phyloP scores from a whole-genome alignment of 2,888 invertebrate species.

The Ophioninae sp. region DNA sequence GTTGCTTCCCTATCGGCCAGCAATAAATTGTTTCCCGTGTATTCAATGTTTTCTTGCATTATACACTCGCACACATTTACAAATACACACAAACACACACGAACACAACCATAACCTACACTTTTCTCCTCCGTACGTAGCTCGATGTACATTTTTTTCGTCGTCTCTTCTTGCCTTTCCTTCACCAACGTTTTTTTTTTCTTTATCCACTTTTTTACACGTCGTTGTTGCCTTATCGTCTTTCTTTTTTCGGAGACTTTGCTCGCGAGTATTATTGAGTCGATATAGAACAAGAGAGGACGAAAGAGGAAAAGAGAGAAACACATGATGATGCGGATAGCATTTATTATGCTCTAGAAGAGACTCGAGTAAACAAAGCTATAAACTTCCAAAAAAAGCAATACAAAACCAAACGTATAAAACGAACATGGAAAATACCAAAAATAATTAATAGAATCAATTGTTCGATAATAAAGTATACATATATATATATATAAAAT shows the following conservation, averaged over 20 bases:
- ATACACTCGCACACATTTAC: not conserved
- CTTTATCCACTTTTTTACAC: conserved; percentile 30
- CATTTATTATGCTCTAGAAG: too few species aligned
- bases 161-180: conserved; percentile 45
- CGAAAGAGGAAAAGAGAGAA: conserved; percentile 17
- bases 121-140: conserved; percentile 26
- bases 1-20: conserved; percentile 70
- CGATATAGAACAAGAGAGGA: conserved; percentile 4
- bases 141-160: conserved; percentile 24
- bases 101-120: not conserved
- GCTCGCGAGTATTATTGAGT: conserved; percentile 25
- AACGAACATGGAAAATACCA: too few species aligned
- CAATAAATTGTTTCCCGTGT: conserved; percentile 74
- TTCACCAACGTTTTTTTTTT: conserved; percentile 51
- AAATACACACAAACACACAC: not conserved
- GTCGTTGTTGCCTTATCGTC: conserved; percentile 35
- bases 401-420: too few species aligned
- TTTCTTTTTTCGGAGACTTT: conserved; percentile 29
- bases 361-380: too few species aligned
- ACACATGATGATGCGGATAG: not conserved
- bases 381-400: too few species aligned
- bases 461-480: too few species aligned
- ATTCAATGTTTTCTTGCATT: conserved; percentile 61
- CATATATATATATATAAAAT: too few species aligned
- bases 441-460: too few species aligned